phyloP scores from a whole-genome alignment of 92 coral and sea anemone genomes.

The Palythoa grandiflora region DNA sequence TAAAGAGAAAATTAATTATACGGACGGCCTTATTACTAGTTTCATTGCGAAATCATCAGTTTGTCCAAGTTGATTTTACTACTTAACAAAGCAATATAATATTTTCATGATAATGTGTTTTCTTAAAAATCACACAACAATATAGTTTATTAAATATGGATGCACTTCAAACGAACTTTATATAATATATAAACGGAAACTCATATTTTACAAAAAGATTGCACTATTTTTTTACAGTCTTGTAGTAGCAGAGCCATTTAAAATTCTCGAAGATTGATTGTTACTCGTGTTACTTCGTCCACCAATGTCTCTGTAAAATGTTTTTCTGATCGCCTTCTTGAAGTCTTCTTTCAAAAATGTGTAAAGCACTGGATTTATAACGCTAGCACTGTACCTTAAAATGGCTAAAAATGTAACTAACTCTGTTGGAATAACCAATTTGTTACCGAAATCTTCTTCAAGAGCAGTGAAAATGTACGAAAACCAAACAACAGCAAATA shows the following conservation, averaged over 20 bases:
- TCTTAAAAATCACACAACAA: no score
- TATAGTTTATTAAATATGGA: no score
- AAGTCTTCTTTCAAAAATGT: conserved; percentile 31
- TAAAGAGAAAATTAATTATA: no score
- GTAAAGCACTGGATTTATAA: conserved; percentile 19
- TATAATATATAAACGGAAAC: no score
- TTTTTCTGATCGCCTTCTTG: conserved; percentile 1
- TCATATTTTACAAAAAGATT: no score
- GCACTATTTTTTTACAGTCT: neutral
- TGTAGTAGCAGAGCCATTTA: neutral
- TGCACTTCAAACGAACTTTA: no score
- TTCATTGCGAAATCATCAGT: no score
- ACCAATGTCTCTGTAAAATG: neutral
- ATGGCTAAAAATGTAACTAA: conserved; percentile 16
- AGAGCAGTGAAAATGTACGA: conserved; percentile 26
- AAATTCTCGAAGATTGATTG: neutral
- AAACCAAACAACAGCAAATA: conserved; percentile 19
- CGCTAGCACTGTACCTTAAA: conserved; percentile 12
- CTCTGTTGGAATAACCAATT: neutral
- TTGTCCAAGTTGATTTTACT: no score
- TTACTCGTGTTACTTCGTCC: neutral
- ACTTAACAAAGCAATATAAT: no score
- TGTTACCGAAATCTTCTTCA: neutral
- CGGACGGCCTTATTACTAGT: no score
- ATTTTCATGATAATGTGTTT: no score